Evolutionary conservation across 1,140 invertebrate genomes (phyloP).

Genomic region (Papilio polytes): DNA sequence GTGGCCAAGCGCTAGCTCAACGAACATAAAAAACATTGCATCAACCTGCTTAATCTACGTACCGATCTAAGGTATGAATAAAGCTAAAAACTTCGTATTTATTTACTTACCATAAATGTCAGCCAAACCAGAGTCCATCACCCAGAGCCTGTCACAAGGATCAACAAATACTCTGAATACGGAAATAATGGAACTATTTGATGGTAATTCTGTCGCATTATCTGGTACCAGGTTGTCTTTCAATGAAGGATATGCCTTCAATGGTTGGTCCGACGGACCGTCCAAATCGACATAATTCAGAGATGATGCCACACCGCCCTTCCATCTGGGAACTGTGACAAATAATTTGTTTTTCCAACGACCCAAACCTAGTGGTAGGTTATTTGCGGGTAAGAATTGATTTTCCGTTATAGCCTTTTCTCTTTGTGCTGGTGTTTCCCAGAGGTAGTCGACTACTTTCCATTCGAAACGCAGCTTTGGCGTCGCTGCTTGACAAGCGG

Average conservation of each 20-base stretch:
- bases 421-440: slow-evolving; percentile 86
- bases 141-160: slow-evolving; percentile 90
- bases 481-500: slow-evolving; percentile 81
- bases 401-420: slow-evolving; percentile 85
- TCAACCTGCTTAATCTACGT: no score
- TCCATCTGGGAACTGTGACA: slow-evolving; percentile 91
- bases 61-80: not conserved
- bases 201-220: slow-evolving; percentile 69
- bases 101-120: slow-evolving; percentile 86
- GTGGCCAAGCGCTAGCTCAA: no score
- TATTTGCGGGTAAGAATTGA: slow-evolving; percentile 87
- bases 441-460: slow-evolving; percentile 88
- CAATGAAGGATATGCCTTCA: slow-evolving; percentile 89
- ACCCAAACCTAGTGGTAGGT: slow-evolving; percentile 89
- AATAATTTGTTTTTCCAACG: slow-evolving; percentile 91
- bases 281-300: slow-evolving; percentile 87
- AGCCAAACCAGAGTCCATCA: slow-evolving; percentile 89
- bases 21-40: no score
- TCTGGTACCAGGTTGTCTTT: slow-evolving; percentile 86
- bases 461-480: slow-evolving; percentile 88
- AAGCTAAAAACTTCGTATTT: not conserved
- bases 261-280: slow-evolving; percentile 84
- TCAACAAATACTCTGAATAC: slow-evolving; percentile 88
- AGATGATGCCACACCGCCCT: slow-evolving; percentile 88
- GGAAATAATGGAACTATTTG: slow-evolving; percentile 86